A percentile compares a stretch with the other conserved stretches of the same genome.
These are phyloP conservation scores for Monochamus saltuarius DNA, from an alignment of 1,140 invertebrate species.

Conservation along the genomic window DNA sequence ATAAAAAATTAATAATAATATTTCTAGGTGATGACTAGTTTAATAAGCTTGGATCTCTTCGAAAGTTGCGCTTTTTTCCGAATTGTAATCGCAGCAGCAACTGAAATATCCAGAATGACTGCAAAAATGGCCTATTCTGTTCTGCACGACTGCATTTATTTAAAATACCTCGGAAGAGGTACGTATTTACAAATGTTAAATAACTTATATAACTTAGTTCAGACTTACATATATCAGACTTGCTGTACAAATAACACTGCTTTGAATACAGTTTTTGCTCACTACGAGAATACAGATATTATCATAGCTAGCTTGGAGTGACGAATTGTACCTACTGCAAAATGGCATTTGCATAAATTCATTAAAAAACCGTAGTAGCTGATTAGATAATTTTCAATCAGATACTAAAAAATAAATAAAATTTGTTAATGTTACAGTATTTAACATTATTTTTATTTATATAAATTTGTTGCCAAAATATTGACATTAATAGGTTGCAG, in stretches of 20 bases:
- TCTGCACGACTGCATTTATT: conserved; percentile 36
- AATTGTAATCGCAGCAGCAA: too few species aligned
- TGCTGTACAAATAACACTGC: conserved; percentile 42
- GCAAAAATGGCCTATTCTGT: conserved; percentile 21
- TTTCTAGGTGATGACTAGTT: neutral
- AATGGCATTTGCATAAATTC: conserved; percentile 12
- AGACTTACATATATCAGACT: conserved; percentile 49
- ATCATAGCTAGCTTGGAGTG: conserved; percentile 25
- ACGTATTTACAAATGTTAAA: conserved; percentile 42
- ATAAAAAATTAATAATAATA: too few species aligned
- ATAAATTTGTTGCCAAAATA: conserved; percentile 26
- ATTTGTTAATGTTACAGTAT: conserved; percentile 31
- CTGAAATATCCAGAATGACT: neutral
- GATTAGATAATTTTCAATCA: conserved; percentile 1
- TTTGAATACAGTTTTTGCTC: conserved; percentile 28
- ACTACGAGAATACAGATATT: conserved; percentile 21
- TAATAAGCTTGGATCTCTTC: too few species aligned
- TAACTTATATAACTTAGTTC: conserved; percentile 47
- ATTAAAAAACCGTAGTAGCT: conserved; percentile 6
- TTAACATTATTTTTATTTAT: conserved; percentile 23
- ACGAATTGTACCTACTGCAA: conserved; percentile 17
- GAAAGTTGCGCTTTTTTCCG: too few species aligned
- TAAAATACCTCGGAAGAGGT: conserved; percentile 44
- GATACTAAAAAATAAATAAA: conserved; percentile 25
- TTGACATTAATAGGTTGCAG: conserved; percentile 29